Evolutionary conservation across 1,140 invertebrate species (phyloP).

Genomic region (Alviniconcha marisindica): DNA sequence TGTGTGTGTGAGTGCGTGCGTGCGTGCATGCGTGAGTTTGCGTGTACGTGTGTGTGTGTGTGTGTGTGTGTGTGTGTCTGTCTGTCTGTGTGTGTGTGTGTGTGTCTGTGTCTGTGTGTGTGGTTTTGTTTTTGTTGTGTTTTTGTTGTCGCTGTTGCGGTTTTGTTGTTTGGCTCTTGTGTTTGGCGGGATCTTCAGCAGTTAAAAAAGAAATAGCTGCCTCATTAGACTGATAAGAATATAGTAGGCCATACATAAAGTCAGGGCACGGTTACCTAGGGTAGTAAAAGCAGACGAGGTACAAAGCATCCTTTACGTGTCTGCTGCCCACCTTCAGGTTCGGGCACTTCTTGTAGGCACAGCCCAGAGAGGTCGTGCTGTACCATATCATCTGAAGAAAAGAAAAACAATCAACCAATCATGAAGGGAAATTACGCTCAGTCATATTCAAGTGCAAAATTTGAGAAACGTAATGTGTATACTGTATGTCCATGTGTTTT

Average conservation of each 20-base stretch:
- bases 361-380: slow-evolving; percentile 41
- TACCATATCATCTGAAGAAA: slow-evolving; percentile 46
- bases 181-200: too few species aligned
- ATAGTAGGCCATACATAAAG: neutral
- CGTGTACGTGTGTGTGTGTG: neutral
- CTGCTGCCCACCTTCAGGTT: slow-evolving; percentile 20
- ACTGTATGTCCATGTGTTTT: too few species aligned
- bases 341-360: slow-evolving; percentile 39
- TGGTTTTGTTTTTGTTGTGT: too few species aligned
- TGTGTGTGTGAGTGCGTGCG: neutral
- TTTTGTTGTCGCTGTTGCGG: too few species aligned
- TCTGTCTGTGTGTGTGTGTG: neutral
- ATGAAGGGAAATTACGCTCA: too few species aligned
- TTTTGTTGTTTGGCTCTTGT: neutral
- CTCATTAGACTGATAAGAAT: neutral
- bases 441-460: too few species aligned
- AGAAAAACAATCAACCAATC: too few species aligned
- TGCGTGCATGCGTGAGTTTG: neutral
- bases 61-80: neutral
- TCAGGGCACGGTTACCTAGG: slow-evolving; percentile 33
- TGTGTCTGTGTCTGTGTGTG: neutral
- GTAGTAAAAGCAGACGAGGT: slow-evolving; percentile 47
- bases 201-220: neutral
- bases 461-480: too few species aligned
- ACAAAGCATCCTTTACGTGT: slow-evolving; percentile 33